phyloP scores from a whole-genome alignment of 2,888 invertebrate species.

The Eutolmus rufibarbis region DNA sequence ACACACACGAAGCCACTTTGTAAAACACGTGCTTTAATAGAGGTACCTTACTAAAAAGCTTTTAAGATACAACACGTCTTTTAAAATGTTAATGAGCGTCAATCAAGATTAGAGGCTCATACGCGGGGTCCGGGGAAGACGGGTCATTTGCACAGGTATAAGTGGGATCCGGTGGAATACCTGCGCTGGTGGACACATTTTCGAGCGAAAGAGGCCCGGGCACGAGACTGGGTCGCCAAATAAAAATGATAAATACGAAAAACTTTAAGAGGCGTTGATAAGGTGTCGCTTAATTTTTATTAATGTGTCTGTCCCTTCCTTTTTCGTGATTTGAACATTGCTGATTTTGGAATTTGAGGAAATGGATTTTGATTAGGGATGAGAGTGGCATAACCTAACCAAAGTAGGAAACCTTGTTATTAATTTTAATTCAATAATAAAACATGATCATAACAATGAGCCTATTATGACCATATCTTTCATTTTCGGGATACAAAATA shows the following conservation, averaged over 20 bases:
- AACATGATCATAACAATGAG: not conserved
- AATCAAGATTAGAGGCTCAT: constrained; percentile 56
- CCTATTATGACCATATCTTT: too few species aligned
- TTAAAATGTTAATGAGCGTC: constrained; percentile 62
- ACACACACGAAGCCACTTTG: constrained; percentile 46
- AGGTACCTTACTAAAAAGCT: constrained; percentile 52
- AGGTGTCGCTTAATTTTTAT: constrained; percentile 48
- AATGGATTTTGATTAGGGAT: not conserved
- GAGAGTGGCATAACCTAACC: not conserved
- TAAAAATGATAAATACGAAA: constrained; percentile 35
- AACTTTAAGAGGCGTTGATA: constrained; percentile 42
- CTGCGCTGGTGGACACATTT: not conserved
- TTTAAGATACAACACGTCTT: constrained; percentile 54
- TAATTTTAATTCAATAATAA: too few species aligned
- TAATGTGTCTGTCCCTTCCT: constrained; percentile 33
- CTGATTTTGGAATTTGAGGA: not conserved
- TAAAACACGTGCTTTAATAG: constrained; percentile 50
- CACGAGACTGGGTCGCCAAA: constrained; percentile 14
- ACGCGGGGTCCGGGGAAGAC: constrained; percentile 37
- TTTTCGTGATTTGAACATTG: not conserved
- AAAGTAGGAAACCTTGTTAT: not conserved
- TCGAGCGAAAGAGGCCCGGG: not conserved
- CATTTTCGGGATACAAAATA: too few species aligned
- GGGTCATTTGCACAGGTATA: constrained; percentile 26
- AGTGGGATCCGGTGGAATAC: not conserved